These are phyloP conservation scores for Palaemon carinicauda DNA, from an alignment of 1,140 invertebrate species.

Conservation along the genomic window DNA sequence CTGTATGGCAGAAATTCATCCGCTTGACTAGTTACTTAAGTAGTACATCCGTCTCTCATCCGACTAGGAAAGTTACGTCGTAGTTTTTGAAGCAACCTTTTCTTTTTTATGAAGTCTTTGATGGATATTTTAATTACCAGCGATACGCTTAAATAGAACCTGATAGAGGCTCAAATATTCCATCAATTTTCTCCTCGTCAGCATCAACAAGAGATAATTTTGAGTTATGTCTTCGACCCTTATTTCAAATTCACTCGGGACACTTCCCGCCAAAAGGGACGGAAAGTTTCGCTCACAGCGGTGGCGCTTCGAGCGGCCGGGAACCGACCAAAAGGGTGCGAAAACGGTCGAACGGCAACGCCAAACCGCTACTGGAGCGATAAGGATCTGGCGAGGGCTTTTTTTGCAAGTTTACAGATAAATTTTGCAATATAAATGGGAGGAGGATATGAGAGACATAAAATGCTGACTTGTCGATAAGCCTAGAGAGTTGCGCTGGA, in stretches of 20 bases:
- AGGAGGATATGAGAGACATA: conserved; percentile 39
- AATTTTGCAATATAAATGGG: conserved; percentile 45
- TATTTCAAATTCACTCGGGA: conserved; percentile 6
- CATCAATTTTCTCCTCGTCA: conserved; percentile 17
- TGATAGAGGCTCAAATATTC: conserved; percentile 1
- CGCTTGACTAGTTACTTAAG: too few relatives aligned
- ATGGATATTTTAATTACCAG: conserved; percentile 17
- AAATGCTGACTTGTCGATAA: conserved; percentile 40
- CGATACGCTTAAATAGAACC: conserved; percentile 20
- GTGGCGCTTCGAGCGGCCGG: background rate
- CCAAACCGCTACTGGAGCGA: background rate
- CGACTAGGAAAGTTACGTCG: too few relatives aligned
- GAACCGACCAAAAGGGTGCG: background rate
- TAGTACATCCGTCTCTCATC: too few relatives aligned
- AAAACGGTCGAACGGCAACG: background rate
- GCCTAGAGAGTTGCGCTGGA: conserved; percentile 22
- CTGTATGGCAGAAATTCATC: too few relatives aligned
- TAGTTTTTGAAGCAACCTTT: too few relatives aligned
- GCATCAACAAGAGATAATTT: conserved; percentile 12
- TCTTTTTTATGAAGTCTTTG: background rate
- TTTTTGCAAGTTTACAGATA: conserved; percentile 49
- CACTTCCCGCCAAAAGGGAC: background rate
- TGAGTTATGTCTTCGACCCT: conserved; percentile 22
- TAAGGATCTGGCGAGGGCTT: conserved; percentile 14
- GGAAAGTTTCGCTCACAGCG: background rate